Evolutionary conservation across 92 coral and sea anemone genomes (phyloP), one percentile per base, ranked within the genome.

Genomic region (Heliopora coerulea): DNA sequence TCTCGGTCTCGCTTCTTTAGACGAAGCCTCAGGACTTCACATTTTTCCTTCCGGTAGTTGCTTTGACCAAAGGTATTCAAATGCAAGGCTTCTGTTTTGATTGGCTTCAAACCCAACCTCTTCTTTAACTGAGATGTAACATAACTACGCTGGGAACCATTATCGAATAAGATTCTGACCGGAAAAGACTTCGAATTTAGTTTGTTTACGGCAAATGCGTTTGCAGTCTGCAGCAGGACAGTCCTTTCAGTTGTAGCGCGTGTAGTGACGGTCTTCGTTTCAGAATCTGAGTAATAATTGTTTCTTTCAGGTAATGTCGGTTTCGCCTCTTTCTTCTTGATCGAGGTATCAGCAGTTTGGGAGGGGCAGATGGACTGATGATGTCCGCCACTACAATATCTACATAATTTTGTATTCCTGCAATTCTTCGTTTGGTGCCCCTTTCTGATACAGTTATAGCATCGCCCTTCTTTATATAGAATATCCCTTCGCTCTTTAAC

Each of bases 161-260:
- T 65, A 61, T 78, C 82, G 64, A 78, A 78, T 10, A 75, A 56
- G 21, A 73, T 52, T 12, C 56, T 61, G 18, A 73, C 79, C 2
- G 79, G 79, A 33, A 44, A 46, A 54, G 79, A 56, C 58, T 23
- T 50, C 26, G 58, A 3, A 54, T 75, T 75, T 3, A 54, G 31
- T 0, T 65, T 39, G 46, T 75, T 75, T 52, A 40, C 15, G 3
- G 80, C 80, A 44, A 40, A 23, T 56, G 68, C 62, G 40, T 70
- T 75, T 58, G 62, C 80, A 24, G 80, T 75, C 10, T 75, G 72
- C 70, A 60, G 80, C n/a, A n/a, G n/a, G n/a, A n/a, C n/a, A n/a
- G n/a, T 75, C 52, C 70, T 67, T 58, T 79, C 65, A 5, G 15
- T 18, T 29, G 31, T 75, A 3, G 5, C 42, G 5, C 12, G 42